Evolutionary conservation across 2,888 invertebrate species (phyloP).

Genomic region (Choristoneura rosaceana): DNA sequence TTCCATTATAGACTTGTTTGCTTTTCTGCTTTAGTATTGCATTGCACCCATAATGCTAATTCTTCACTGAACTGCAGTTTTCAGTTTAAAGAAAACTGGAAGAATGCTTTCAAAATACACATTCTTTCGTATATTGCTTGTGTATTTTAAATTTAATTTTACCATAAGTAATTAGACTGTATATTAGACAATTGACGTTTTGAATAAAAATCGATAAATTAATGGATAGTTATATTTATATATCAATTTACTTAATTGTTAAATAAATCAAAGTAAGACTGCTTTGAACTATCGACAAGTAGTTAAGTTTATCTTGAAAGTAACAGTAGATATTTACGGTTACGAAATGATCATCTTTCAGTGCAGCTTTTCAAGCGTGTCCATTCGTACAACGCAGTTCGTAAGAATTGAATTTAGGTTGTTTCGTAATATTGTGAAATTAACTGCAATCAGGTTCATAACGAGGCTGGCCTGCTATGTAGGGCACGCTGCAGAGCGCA

Average conservation of each 20-base stretch:
- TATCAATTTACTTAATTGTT: no score
- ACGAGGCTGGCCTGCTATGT: conserved; percentile 52
- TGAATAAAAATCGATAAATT: neutral
- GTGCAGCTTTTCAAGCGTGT: neutral
- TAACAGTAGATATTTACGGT: neutral
- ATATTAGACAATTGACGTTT: neutral
- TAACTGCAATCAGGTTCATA: conserved; percentile 48
- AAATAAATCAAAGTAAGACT: no score
- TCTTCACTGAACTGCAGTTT: neutral
- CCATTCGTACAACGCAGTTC: conserved; percentile 8
- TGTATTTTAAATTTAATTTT: neutral
- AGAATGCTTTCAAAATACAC: neutral
- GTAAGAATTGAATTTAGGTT: conserved; percentile 26
- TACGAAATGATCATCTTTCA: conserved; percentile 26
- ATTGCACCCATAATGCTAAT: neutral
- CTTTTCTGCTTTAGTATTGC: neutral
- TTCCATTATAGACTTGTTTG: neutral
- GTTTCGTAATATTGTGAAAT: conserved; percentile 49
- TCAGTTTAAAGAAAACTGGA: neutral
- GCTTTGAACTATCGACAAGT: neutral
- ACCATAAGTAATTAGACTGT: neutral
- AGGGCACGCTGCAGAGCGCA: conserved; percentile 59
- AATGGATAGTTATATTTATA: neutral
- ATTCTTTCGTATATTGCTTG: no score
- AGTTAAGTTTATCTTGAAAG: neutral